phyloP scores from a whole-genome alignment of 2,888 invertebrate genomes.

The Tridacna gigas region DNA sequence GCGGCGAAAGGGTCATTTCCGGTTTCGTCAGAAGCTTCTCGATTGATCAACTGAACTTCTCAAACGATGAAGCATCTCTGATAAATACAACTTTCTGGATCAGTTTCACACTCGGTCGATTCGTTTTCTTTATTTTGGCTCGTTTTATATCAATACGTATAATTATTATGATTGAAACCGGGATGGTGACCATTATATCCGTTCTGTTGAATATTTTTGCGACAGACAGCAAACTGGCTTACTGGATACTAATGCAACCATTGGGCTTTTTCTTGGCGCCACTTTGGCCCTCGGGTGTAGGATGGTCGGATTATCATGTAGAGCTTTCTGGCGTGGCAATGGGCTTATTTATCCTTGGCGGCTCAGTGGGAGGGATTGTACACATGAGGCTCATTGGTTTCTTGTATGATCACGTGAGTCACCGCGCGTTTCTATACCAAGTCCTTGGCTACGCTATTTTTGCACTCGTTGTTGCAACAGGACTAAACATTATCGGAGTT shows the following conservation, averaged over 20 bases:
- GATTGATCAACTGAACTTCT: slow-evolving; percentile 69
- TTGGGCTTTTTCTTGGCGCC: slow-evolving; percentile 69
- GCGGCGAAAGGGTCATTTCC: slow-evolving; percentile 71
- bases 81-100: slow-evolving; percentile 75
- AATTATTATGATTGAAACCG: slow-evolving; percentile 64
- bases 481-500: slow-evolving; percentile 56
- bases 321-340: slow-evolving; percentile 71
- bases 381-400: slow-evolving; percentile 72
- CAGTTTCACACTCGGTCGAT: slow-evolving; percentile 69
- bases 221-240: slow-evolving; percentile 43
- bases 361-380: slow-evolving; percentile 68
- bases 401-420: slow-evolving; percentile 67
- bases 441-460: slow-evolving; percentile 59
- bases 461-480: slow-evolving; percentile 45
- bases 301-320: slow-evolving; percentile 73
- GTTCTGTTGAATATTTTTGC: slow-evolving; percentile 67
- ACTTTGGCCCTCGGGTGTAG: slow-evolving; percentile 72
- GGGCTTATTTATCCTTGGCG: slow-evolving; percentile 67
- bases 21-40: slow-evolving; percentile 74
- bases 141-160: slow-evolving; percentile 64
- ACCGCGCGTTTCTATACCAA: slow-evolving; percentile 68
- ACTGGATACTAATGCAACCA: slow-evolving; percentile 69
- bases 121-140: slow-evolving; percentile 66
- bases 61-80: slow-evolving; percentile 63
- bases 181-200: slow-evolving; percentile 51